Evolutionary conservation across 2,113 vertebrate species (phyloP), one percentile per base, ranked within the genome.

Genomic region (Hyperoodon ampullatus): DNA sequence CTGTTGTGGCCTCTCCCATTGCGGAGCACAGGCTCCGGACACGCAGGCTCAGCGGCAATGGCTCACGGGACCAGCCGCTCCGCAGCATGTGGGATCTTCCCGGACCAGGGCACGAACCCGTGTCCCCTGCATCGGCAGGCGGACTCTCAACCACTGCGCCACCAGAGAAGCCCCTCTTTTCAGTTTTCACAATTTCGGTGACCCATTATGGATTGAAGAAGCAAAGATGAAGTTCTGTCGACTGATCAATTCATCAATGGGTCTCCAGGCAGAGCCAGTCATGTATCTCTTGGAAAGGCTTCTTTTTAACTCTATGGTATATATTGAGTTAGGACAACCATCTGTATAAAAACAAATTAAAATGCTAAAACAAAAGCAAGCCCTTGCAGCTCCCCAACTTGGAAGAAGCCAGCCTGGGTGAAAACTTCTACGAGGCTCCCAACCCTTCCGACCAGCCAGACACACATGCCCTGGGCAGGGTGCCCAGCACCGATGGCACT

Each of bases 311-410:
- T 33, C 35, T 60, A 14, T 1, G 60, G 44, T 58, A 21, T 61
- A 4, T 2, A 33, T 15, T 53, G 72, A 92, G 30, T 33, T 33
- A 18, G 53, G n/a, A 60, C 81, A 91, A 71, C 4, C 12, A 28
- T 39, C 47, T 39, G 63, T 50, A 71, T 12, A 3, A 42, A 96
- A 85, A 10, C 15, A 44, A 72, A 92, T 75, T 77, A 60, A 87
- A 97, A 81, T 80, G 55, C 53, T 77, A 42, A 83, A 30, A 28
- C 47, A 61, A 91, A 95, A 96, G 19, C 8, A 5, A 63, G 19
- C 11, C 24, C 0, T 2, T 30, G n/a, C 39, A 18, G 14, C 18
- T 77, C 12, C 63, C 30, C 14, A n/a, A 30, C 47, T 4, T 35
- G 5, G 28, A 42, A 77, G 91, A 93, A 89, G 82, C n/a, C 87